Conservation (phyloP, 2,888 invertebrate genomes). For the Pasiphila rectangulata region DNA sequence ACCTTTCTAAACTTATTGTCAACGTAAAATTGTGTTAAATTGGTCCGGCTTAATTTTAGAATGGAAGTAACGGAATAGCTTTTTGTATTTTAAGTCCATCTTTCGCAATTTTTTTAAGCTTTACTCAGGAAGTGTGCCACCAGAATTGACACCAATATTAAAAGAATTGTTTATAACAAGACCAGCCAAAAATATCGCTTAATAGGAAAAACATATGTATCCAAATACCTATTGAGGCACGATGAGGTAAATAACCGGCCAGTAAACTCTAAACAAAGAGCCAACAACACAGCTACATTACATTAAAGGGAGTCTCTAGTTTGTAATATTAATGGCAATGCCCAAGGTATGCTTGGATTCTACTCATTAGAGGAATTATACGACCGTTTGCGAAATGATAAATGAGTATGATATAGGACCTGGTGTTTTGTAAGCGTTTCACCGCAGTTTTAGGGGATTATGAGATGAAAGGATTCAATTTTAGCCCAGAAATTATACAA, state of each 20-base stretch:
- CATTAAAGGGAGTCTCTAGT: constrained; percentile 48
- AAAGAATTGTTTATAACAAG: too few species aligned
- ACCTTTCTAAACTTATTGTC: too few species aligned
- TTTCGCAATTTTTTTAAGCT: too few species aligned
- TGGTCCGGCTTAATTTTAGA: too few species aligned
- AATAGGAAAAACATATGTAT: too few species aligned
- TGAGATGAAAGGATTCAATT: constrained; percentile 39
- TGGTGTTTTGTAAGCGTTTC: constrained; percentile 65
- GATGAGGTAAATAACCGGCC: neutral
- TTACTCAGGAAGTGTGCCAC: neutral
- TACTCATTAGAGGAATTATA: constrained; percentile 78
- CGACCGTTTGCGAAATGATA: constrained; percentile 74
- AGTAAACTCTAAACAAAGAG: constrained; percentile 18
- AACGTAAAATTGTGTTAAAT: too few species aligned
- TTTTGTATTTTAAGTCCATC: too few species aligned
- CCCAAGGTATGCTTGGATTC: constrained; percentile 77
- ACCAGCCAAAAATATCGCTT: too few species aligned
- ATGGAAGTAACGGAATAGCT: too few species aligned
- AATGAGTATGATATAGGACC: constrained; percentile 64
- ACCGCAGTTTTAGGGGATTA: constrained; percentile 53
- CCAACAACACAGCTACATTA: constrained; percentile 34
- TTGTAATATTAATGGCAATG: constrained; percentile 74
- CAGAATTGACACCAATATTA: too few species aligned
- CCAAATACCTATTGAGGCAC: neutral
- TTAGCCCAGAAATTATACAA: constrained; percentile 8